Evolutionary conservation across 2,113 vertebrate genomes (phyloP), one percentile per base, ranked within the genome.

Genomic region (Oryzias curvinotus): DNA sequence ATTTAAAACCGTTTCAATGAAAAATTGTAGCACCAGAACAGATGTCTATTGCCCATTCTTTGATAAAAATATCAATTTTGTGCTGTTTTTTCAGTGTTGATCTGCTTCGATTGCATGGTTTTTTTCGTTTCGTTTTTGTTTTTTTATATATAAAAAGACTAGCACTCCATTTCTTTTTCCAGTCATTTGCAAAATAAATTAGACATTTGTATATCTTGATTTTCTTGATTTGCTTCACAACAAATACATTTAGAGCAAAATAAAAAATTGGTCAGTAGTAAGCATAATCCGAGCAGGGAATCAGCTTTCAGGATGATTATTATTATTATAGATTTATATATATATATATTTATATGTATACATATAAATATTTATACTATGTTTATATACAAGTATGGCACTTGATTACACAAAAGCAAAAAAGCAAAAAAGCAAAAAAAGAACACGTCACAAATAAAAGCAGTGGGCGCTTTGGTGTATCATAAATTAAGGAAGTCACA

Each of bases 391-490:
- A 93, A 83, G 90, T 92, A 93, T 92, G 92, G 92, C 92, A 93
- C 92, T 93, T 92, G 90, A 92, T 91, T 92, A 92, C 92, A 92
- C 84, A 78, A 90, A 91, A 90, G 91, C 91, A 88, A 86, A 92
- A 92, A 85, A 86, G 82, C 21, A 23, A 30, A 7, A 30, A 36
- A 36, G 30, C 89, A 90, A 91, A 86, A 92, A 92, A 85, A 86
- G 81, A 90, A 89, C 75, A 87, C 83, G 80, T 83, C 74, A 91
- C 86, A 91, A 87, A 92, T 87, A 85, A 90, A 91, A 92, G 88
- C 90, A 86, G 86, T 91, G 91, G 89, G 87, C 90, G 92, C 91
- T 93, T 92, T 92, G 91, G 90, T 92, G 91, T 91, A 83, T 90
- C 85, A 81, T 71, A 91, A 90, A 91, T 88, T 85, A 86, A 92